phyloP scores from a whole-genome alignment of 2,888 invertebrate species.

The Myopa testacea region DNA sequence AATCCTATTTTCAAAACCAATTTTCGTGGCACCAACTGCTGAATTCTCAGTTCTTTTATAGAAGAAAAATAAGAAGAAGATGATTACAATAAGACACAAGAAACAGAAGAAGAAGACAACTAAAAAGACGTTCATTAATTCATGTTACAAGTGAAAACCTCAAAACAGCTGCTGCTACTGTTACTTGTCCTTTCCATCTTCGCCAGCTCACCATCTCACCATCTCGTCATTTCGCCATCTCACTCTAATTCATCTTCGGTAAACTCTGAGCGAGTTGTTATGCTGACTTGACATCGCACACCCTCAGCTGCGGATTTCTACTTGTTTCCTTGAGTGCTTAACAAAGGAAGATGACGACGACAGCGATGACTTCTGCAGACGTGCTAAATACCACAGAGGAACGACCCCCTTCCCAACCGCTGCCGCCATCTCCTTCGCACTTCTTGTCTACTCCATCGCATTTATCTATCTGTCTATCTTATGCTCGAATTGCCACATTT shows the following conservation, averaged over 20 bases:
- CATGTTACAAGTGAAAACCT: neutral
- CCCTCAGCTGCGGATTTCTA: neutral
- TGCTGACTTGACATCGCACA: neutral
- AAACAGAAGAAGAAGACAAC: neutral
- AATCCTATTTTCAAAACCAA: too few relatives aligned
- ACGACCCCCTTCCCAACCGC: neutral
- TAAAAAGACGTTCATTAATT: constrained; percentile 16
- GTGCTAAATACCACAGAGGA: neutral
- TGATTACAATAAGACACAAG: too few relatives aligned
- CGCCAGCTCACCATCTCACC: too few relatives aligned
- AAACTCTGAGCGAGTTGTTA: too few relatives aligned
- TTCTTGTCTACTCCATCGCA: neutral
- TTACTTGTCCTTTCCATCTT: neutral
- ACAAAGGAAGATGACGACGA: neutral
- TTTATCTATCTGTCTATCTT: neutral
- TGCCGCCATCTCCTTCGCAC: neutral
- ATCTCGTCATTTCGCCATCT: too few relatives aligned
- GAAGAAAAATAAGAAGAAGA: too few relatives aligned
- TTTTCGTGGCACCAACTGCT: too few relatives aligned
- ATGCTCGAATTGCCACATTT: neutral
- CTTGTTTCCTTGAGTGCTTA: neutral
- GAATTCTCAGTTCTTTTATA: too few relatives aligned
- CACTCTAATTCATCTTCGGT: too few relatives aligned
- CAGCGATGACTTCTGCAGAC: neutral
- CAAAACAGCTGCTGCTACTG: constrained; percentile 10